Evolutionary conservation across 2,113 vertebrate genomes (phyloP).

Genomic region (Danionella cerebrum): DNA sequence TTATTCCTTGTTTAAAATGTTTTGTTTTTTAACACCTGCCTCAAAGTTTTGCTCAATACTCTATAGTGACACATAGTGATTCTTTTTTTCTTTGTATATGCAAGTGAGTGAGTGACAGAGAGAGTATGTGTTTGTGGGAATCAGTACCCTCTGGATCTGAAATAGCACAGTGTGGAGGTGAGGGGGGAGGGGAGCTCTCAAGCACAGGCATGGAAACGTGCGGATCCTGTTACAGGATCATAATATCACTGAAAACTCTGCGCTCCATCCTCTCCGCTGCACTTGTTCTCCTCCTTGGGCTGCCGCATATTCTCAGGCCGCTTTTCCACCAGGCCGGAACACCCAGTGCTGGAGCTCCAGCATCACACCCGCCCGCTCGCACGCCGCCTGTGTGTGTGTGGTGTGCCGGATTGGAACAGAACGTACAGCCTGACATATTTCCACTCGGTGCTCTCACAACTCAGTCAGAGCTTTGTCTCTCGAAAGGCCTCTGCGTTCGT

Average conservation of each 20-base stretch:
- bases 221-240: slow-evolving; percentile 47
- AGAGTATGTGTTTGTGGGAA: slow-evolving; percentile 31
- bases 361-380: slow-evolving; percentile 14
- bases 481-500: slow-evolving; percentile 18
- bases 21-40: no score
- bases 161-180: slow-evolving; percentile 43
- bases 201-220: slow-evolving; percentile 45
- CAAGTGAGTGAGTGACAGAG: slow-evolving; percentile 10
- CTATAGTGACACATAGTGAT: no score
- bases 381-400: slow-evolving; percentile 12
- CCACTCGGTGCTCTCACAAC: slow-evolving; percentile 17
- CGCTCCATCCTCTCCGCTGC: not conserved
- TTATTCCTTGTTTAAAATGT: no score
- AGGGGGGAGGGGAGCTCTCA: slow-evolving; percentile 42
- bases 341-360: not conserved
- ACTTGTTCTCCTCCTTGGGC: not conserved
- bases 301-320: not conserved
- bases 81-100: not conserved
- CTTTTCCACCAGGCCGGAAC: slow-evolving; percentile 17
- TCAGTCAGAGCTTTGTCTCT: slow-evolving; percentile 27
- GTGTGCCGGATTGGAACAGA: slow-evolving; percentile 25
- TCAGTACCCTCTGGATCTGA: slow-evolving; percentile 42
- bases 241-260: slow-evolving; percentile 45
- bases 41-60: no score
- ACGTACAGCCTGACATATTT: slow-evolving; percentile 23